These are phyloP conservation scores for Podabrus alpinus DNA, from an alignment of 2,888 invertebrate species.

Conservation along the genomic window DNA sequence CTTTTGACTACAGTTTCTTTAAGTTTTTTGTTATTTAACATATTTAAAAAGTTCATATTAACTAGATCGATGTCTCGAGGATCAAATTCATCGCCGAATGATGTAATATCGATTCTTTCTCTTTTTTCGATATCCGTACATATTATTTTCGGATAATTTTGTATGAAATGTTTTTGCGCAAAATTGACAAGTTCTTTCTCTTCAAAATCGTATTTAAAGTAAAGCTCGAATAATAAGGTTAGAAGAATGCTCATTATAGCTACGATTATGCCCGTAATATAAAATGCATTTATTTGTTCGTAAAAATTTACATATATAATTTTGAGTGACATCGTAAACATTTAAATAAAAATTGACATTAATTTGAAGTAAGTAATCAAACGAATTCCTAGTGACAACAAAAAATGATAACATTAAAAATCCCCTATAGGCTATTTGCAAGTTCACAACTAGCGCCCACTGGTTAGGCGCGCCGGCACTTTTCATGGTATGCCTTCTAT, in stretches of 20 bases:
- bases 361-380: neutral
- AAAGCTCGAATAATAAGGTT: neutral
- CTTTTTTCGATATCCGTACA: neutral
- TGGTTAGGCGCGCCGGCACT: no score
- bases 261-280: neutral
- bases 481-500: no score
- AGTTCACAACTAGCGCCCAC: no score
- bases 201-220: neutral
- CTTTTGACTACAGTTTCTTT: constrained; percentile 75
- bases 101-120: neutral
- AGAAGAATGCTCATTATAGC: neutral
- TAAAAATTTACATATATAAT: neutral
- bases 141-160: neutral
- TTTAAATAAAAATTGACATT: neutral
- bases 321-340: neutral
- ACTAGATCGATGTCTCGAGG: constrained; percentile 72
- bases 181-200: neutral
- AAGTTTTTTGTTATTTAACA: constrained; percentile 76
- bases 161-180: neutral
- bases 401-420: neutral
- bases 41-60: constrained; percentile 78
- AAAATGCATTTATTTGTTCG: neutral
- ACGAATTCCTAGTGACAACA: neutral
- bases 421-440: no score
- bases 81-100: neutral